These are phyloP conservation scores for Trachelipus rathkii DNA, from an alignment of 1,140 invertebrate species.

Conservation along the genomic window DNA sequence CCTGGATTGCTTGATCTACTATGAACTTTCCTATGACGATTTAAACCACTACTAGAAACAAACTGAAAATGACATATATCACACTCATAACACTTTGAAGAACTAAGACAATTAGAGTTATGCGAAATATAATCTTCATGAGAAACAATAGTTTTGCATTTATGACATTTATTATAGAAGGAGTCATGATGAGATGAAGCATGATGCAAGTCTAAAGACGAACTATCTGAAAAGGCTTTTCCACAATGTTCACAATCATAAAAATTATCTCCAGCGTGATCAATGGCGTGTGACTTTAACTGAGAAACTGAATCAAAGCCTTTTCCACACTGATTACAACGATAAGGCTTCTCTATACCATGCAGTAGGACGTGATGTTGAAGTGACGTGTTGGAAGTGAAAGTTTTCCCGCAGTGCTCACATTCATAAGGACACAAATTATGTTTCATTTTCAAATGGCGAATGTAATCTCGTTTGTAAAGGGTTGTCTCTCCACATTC, in stretches of 20 bases:
- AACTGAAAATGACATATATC: constrained; percentile 48
- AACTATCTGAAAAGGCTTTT: constrained; percentile 33
- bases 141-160: constrained; percentile 60
- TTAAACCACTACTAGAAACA: constrained; percentile 41
- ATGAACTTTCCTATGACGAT: constrained; percentile 44
- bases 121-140: constrained; percentile 47
- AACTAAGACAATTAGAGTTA: constrained; percentile 52
- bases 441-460: constrained; percentile 36
- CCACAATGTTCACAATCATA: constrained; percentile 37
- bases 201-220: constrained; percentile 36
- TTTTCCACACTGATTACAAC: constrained; percentile 39
- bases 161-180: constrained; percentile 91
- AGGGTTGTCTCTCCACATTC: constrained; percentile 41
- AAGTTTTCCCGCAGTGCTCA: constrained; percentile 61
- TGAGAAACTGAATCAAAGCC: constrained; percentile 32
- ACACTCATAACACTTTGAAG: constrained; percentile 52
- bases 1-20: constrained; percentile 29
- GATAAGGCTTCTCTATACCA: constrained; percentile 31
- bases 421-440: constrained; percentile 58
- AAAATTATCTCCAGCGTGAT: constrained; percentile 35
- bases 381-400: constrained; percentile 64
- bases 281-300: constrained; percentile 34
- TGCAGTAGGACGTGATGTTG: constrained; percentile 57
- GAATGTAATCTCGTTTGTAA: constrained; percentile 42
- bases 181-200: constrained; percentile 90